These are phyloP conservation scores for Ormia ochracea DNA, from an alignment of 2,888 invertebrate genomes.

Conservation along the genomic window DNA sequence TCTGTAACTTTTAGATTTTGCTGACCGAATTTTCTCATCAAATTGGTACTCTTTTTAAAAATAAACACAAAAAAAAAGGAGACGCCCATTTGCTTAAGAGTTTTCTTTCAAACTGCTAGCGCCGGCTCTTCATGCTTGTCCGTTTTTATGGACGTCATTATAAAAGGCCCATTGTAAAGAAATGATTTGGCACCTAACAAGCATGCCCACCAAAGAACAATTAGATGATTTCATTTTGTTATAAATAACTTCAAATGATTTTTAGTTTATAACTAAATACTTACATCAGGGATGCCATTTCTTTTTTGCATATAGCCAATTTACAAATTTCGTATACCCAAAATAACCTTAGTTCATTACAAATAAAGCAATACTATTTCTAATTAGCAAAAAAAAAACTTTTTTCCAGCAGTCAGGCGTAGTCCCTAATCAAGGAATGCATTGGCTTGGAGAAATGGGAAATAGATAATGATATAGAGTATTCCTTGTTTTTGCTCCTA, in stretches of 20 bases:
- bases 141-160: conserved; percentile 63
- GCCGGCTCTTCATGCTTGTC: conserved; percentile 66
- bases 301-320: too few species aligned
- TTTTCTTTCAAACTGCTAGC: conserved; percentile 38
- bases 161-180: not conserved
- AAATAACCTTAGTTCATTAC: too few species aligned
- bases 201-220: conserved; percentile 67
- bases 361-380: too few species aligned
- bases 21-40: conserved; percentile 69
- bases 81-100: conserved; percentile 50
- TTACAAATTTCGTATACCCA: too few species aligned
- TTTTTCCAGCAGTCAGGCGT: too few species aligned
- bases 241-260: conserved; percentile 10
- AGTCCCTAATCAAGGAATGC: too few species aligned
- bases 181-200: conserved; percentile 69
- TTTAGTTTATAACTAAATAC: conserved; percentile 23
- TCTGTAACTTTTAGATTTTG: conserved; percentile 44
- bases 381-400: too few species aligned
- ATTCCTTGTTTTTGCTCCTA: too few species aligned
- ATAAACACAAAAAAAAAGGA: conserved; percentile 20
- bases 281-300: too few species aligned
- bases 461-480: too few species aligned
- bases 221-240: conserved; percentile 46
- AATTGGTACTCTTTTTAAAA: too few species aligned
- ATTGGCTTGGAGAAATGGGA: too few species aligned